Evolutionary conservation across 2,797 vertebrate genomes (phyloP).

Genomic region (Sebastes melanostomus): DNA sequence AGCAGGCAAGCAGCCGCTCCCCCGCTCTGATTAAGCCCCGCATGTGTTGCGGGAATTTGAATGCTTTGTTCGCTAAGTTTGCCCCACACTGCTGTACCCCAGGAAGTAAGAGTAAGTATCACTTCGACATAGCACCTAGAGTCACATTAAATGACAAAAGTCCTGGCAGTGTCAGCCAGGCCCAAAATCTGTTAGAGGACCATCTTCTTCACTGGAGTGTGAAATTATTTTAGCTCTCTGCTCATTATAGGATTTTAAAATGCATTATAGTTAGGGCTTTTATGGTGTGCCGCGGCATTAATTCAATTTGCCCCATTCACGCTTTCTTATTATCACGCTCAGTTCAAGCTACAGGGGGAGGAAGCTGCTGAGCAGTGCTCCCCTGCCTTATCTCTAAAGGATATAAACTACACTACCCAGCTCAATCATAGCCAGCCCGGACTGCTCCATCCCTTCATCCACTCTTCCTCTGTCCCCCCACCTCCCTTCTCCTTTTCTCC

Average conservation of each 20-base stretch:
- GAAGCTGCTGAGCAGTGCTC: constrained; percentile 75
- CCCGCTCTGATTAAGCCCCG: constrained; percentile 31
- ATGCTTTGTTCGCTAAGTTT: constrained; percentile 41
- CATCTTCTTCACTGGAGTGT: constrained; percentile 80
- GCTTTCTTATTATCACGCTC: constrained; percentile 75
- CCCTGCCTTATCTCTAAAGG: constrained; percentile 78
- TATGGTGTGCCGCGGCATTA: constrained; percentile 80
- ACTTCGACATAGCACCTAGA: constrained; percentile 63
- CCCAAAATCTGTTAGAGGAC: constrained; percentile 73
- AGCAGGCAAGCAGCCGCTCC: constrained; percentile 34
- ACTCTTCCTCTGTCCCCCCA: constrained; percentile 41
- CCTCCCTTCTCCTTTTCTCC: constrained; percentile 36
- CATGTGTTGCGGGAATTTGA: constrained; percentile 31
- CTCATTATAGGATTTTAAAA: constrained; percentile 84
- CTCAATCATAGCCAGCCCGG: constrained; percentile 69
- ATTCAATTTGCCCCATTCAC: constrained; percentile 84
- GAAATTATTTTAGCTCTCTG: constrained; percentile 83
- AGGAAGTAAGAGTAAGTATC: constrained; percentile 68
- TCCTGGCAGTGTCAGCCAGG: constrained; percentile 64
- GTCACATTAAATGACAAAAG: constrained; percentile 76
- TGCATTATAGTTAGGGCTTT: constrained; percentile 82
- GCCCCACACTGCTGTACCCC: constrained; percentile 25
- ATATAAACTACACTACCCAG: constrained; percentile 79
- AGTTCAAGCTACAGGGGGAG: constrained; percentile 73
- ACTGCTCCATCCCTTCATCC: constrained; percentile 68